These are phyloP conservation scores for Drosophila micromelanica DNA, from an alignment of 1,140 invertebrate genomes.

Conservation along the genomic window DNA sequence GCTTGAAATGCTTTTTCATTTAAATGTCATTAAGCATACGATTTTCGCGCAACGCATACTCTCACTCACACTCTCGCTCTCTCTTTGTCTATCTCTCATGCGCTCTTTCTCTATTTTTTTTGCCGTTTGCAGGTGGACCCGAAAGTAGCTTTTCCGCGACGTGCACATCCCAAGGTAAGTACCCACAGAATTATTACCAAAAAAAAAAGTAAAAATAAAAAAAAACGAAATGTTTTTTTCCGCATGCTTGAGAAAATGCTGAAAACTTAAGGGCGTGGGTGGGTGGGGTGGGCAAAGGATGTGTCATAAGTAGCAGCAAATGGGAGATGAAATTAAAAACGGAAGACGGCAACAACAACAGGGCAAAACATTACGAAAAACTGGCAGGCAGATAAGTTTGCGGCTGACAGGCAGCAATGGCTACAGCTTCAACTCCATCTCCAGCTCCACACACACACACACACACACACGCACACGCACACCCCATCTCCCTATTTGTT, in stretches of 20 bases:
- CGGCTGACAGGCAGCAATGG: slow-evolving; percentile 67
- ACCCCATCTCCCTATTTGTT: neutral
- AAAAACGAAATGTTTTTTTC: slow-evolving; percentile 12
- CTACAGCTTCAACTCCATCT: slow-evolving; percentile 31
- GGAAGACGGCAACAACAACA: slow-evolving; percentile 57
- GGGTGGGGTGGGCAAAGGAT: slow-evolving; percentile 55
- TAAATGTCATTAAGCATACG: slow-evolving; percentile 81
- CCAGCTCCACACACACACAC: no score
- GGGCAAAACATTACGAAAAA: slow-evolving; percentile 42
- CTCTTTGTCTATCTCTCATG: slow-evolving; percentile 9
- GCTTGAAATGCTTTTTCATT: slow-evolving; percentile 80
- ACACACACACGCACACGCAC: neutral
- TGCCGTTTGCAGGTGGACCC: slow-evolving; percentile 96
- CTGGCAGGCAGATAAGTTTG: slow-evolving; percentile 73
- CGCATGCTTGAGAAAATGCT: slow-evolving; percentile 32
- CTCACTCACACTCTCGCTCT: neutral
- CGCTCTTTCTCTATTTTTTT: slow-evolving; percentile 30
- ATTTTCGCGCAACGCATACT: slow-evolving; percentile 44
- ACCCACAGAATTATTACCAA: slow-evolving; percentile 41
- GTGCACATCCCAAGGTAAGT: slow-evolving; percentile 99
- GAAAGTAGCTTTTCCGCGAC: slow-evolving; percentile 99
- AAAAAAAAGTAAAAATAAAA: slow-evolving; percentile 33
- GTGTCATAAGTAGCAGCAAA: slow-evolving; percentile 82
- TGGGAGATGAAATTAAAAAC: slow-evolving; percentile 83
- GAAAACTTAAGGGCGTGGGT: slow-evolving; percentile 6